Percentiles rank a stretch among this genome's conserved stretches.
phyloP scores from a whole-genome alignment of 2,888 invertebrate species.

The Gryllus longicercus region DNA sequence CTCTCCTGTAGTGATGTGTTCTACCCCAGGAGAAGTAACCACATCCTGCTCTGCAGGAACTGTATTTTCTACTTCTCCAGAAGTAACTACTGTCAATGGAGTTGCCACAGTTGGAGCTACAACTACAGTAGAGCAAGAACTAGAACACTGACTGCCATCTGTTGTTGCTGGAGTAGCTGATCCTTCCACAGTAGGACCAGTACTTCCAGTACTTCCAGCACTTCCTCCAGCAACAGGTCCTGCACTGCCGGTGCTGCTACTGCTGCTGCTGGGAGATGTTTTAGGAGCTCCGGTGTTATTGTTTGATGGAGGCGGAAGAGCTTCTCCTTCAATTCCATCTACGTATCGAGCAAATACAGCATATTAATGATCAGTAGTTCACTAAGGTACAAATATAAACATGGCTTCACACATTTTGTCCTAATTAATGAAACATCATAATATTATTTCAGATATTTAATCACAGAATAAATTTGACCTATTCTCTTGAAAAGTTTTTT shows the following conservation, averaged over 20 bases:
- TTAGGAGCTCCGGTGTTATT: constrained; percentile 23
- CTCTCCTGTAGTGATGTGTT: not conserved
- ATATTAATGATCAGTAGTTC: no score
- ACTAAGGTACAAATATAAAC: no score
- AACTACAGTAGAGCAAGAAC: constrained; percentile 84
- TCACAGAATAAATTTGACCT: no score
- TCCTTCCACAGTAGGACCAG: constrained; percentile 18
- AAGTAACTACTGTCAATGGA: not conserved
- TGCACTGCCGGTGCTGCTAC: constrained; percentile 20
- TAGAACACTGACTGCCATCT: constrained; percentile 72
- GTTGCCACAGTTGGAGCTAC: constrained; percentile 50
- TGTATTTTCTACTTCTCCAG: not conserved
- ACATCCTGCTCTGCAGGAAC: not conserved
- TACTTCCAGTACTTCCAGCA: not conserved
- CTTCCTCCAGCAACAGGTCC: not conserved
- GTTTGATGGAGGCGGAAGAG: constrained; percentile 20
- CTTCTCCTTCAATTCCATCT: constrained; percentile 26
- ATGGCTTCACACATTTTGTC: no score
- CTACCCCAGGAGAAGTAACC: not conserved
- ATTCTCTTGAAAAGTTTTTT: no score
- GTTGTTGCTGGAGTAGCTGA: constrained; percentile 45
- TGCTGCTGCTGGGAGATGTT: constrained; percentile 30
- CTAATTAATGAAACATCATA: no score
- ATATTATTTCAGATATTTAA: no score
- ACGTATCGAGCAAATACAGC: no score